phyloP scores from a whole-genome alignment of 2,797 vertebrate species.

The Euthynnus affinis region DNA sequence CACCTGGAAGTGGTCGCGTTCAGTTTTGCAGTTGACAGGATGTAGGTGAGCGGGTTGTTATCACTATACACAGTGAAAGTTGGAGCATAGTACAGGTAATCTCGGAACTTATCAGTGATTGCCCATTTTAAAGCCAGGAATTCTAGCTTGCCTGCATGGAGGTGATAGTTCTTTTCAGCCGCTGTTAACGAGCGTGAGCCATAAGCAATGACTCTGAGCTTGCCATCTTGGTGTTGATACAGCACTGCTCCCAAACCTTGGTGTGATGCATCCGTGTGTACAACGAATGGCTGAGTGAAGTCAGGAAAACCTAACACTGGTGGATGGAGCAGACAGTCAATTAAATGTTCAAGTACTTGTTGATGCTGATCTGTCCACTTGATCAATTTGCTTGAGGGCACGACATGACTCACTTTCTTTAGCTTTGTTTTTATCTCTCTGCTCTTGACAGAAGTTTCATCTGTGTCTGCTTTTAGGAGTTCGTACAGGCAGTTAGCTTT shows the following conservation, averaged over 20 bases:
- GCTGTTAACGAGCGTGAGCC: constrained; percentile 11
- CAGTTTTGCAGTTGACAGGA: constrained; percentile 19
- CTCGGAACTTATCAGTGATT: neutral
- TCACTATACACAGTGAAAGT: constrained; percentile 26
- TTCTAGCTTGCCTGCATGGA: constrained; percentile 22
- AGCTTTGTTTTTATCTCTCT: too few species aligned
- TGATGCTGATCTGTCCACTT: constrained; percentile 5
- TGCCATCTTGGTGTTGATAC: constrained; percentile 14
- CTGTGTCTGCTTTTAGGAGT: too few species aligned
- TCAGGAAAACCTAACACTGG: constrained; percentile 20
- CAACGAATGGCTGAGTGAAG: neutral
- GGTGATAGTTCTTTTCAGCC: constrained; percentile 28
- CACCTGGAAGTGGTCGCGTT: constrained; percentile 25
- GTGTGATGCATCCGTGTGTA: constrained; percentile 9
- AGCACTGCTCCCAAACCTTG: neutral
- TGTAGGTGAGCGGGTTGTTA: constrained; percentile 21
- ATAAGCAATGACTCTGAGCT: constrained; percentile 13
- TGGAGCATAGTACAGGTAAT: constrained; percentile 13
- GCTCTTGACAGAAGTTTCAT: too few species aligned
- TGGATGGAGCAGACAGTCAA: constrained; percentile 8
- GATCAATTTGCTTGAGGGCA: neutral
- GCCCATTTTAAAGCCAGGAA: neutral
- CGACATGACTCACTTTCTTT: too few species aligned
- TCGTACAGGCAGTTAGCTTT: too few species aligned
- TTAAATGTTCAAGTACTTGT: too few species aligned